Base-by-base conservation (phyloP, 2,797 vertebrate genomes). In the Macropus fuliginosus region DNA sequence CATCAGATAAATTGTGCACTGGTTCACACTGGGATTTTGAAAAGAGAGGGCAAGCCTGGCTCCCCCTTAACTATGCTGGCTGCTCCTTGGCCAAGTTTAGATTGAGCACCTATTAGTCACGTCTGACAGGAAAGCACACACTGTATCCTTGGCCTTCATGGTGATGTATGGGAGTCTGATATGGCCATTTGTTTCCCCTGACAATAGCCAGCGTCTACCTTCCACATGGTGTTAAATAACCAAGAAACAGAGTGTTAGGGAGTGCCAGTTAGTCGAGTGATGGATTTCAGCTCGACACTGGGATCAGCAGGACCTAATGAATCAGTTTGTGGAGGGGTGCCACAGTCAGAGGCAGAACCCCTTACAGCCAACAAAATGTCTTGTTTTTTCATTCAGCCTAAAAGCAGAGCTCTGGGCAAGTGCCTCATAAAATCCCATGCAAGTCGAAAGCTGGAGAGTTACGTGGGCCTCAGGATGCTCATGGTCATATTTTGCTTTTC, bases 371-470 rank as follows among this genome's bases (percentile, higher is more conserved):
- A 21, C 3, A 81, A 96, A 94, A 40, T 29, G 13, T 5, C 10
- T 1, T 2, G 46, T 66, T 95, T 27, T 56, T 95, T 55, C 0
- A 54, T 91, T 95, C 55, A 3, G 55, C 9, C 81, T 87, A 92
- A 81, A 56, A 95, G 27, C 90, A 93, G 87, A 28, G 96, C 93
- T 96, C 54, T 93, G 96, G 91, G 89, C 5, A 97, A 96, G 95
- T 21, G 81, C 14, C 21, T 54, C 28, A 1, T 14, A 93, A 95
- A 97, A 96, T 87, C 40, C 54, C 62, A 27, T 13, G 94, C 92
- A 93, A 91, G 92, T 12, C 92, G 89, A 95, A 52, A 96, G 16
- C 31, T 13, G n/a, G 57, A 95, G 93, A 96, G 93, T 92, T 55
- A 56, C 21, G 9, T 92, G 91, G 91, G 2, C 57, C 91, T 94